phyloP scores from a whole-genome alignment of 2,113 vertebrate genomes.

The Pagrus major region DNA sequence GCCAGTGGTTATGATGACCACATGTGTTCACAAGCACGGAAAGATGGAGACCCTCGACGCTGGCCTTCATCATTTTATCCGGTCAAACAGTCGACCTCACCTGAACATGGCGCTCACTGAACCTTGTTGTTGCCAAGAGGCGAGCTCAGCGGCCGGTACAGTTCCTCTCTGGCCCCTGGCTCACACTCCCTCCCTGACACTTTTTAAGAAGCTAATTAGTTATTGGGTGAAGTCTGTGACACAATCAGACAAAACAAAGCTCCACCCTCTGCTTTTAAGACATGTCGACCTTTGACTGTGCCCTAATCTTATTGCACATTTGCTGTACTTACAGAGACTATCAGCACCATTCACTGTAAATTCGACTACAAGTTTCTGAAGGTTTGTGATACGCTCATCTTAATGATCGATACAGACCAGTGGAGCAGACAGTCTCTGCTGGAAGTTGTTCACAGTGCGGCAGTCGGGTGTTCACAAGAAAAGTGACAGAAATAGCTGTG shows the following conservation, averaged over 20 bases:
- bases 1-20: slow-evolving; percentile 3
- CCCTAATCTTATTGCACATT: slow-evolving; percentile 25
- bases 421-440: too few relatives aligned
- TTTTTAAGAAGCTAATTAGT: slow-evolving; percentile 47
- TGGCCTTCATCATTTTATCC: not conserved
- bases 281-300: slow-evolving; percentile 25
- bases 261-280: slow-evolving; percentile 11
- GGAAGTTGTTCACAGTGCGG: too few relatives aligned
- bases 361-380: not conserved
- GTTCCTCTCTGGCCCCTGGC: slow-evolving; percentile 22
- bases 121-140: slow-evolving; percentile 26
- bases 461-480: too few relatives aligned
- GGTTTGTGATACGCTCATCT: not conserved
- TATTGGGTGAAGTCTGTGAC: slow-evolving; percentile 39
- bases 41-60: not conserved
- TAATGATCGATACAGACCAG: not conserved
- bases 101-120: not conserved
- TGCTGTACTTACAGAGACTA: slow-evolving; percentile 17
- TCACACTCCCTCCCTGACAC: slow-evolving; percentile 34
- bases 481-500: too few relatives aligned
- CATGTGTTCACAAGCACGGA: not conserved
- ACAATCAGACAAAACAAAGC: slow-evolving; percentile 22
- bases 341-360: not conserved
- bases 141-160: not conserved
- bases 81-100: not conserved